Conservation (phyloP, 2,888 invertebrate genomes). For the Caenorhabditis zanzibari region DNA sequence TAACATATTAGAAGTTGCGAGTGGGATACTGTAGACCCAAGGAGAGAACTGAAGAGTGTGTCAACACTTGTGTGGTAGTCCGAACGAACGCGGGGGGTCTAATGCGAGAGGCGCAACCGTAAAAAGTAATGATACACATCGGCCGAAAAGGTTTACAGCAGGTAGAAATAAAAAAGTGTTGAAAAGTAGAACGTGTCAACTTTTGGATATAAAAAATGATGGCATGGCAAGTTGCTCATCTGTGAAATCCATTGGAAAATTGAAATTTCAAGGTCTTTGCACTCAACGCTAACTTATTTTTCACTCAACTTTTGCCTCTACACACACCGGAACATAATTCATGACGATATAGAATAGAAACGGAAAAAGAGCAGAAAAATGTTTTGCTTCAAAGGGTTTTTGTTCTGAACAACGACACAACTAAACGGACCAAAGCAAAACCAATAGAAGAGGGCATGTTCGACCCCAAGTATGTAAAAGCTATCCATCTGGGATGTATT, state of each 20-base stretch:
- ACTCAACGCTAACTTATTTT: not conserved
- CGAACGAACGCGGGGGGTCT: conserved; percentile 38
- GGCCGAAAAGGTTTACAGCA: not conserved
- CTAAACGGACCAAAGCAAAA: conserved; percentile 23
- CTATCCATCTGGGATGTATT: conserved; percentile 35
- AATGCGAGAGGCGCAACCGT: conserved; percentile 25
- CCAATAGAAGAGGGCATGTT: conserved; percentile 32
- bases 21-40: not conserved
- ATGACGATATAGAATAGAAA: conserved; percentile 37
- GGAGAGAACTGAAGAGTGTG: conserved; percentile 40
- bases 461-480: conserved; percentile 28
- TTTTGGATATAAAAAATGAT: conserved; percentile 1
- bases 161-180: not conserved
- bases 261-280: conserved; percentile 49
- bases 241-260: conserved; percentile 31
- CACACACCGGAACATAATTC: conserved; percentile 44
- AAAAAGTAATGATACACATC: conserved; percentile 48
- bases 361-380: conserved; percentile 20
- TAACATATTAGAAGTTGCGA: conserved; percentile 19
- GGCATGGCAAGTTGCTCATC: conserved; percentile 34
- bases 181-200: not conserved
- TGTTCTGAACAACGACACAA: conserved; percentile 10
- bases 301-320: conserved; percentile 14
- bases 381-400: conserved; percentile 8
- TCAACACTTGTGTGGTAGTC: conserved; percentile 54